Conservation (phyloP, 2,113 vertebrate genomes). For the Chloropsis cyanopogon region DNA sequence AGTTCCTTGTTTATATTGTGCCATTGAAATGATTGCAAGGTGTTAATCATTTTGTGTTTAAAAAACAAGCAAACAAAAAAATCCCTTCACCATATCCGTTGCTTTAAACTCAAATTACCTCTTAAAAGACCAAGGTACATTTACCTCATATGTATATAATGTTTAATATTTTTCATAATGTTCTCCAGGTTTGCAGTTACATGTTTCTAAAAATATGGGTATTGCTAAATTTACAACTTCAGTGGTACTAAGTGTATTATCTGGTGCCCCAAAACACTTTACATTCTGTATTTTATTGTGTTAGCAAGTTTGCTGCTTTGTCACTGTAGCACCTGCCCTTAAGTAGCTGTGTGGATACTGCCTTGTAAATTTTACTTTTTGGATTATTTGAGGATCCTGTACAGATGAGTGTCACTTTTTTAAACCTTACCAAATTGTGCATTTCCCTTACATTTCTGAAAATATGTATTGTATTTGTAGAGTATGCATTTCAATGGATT, state of each 20-base stretch:
- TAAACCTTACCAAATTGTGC: constrained; percentile 54
- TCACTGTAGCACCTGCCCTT: constrained; percentile 64
- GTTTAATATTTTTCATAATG: constrained; percentile 75
- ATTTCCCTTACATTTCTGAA: constrained; percentile 65
- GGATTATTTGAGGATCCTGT: constrained; percentile 60
- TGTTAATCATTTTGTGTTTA: constrained; percentile 61
- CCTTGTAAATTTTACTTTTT: constrained; percentile 64
- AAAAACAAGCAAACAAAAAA: background rate
- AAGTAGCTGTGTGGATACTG: constrained; percentile 67
- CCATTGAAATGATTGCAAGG: constrained; percentile 54
- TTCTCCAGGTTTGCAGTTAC: constrained; percentile 70
- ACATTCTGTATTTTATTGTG: constrained; percentile 68
- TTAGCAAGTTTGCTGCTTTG: constrained; percentile 66
- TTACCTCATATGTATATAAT: constrained; percentile 82
- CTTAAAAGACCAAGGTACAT: constrained; percentile 81
- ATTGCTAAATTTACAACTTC: constrained; percentile 58
- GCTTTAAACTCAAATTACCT: constrained; percentile 83
- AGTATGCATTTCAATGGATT: constrained; percentile 65
- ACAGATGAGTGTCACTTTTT: constrained; percentile 64
- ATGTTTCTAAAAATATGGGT: constrained; percentile 68
- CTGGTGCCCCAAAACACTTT: constrained; percentile 66
- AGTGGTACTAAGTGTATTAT: constrained; percentile 72
- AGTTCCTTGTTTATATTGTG: constrained; percentile 61
- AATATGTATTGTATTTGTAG: constrained; percentile 77
- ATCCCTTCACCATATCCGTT: constrained; percentile 65